Evolutionary conservation across 2,888 invertebrate genomes (phyloP), one percentile per base, ranked within the genome.

Genomic region (Piscicola geometra): DNA sequence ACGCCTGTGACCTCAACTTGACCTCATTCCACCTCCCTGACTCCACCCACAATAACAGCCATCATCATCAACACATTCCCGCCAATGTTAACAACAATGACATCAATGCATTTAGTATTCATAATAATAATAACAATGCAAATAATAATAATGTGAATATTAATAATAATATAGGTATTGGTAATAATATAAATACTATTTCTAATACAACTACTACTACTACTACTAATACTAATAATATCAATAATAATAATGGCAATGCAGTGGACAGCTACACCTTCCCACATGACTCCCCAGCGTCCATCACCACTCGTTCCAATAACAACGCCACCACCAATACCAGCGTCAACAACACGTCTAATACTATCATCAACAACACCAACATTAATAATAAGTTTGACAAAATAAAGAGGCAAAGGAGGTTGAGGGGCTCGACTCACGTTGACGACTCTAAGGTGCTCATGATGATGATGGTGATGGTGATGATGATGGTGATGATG

Each of bases 251-350:
- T 15, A 47, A 47, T 21, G 21, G 21, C 50, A 47, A 15, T 47
- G 50, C 9, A 47, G 21, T 15, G 21, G 50, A 47, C 9, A 47
- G 21, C 9, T 47, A 47, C 50, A 47, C 9, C 21, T 47, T 15
- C 50, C 9, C 9, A 9, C 9, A 47, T 47, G 50, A 47, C 21
- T 47, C 50, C 21, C 21, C 21, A 47, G 12, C 50, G 9, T 15
- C 50, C 50, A 47, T 47, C 21, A 9, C 50, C 94, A 95, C 86
- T 91, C 91, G 83, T 5, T 56, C 52, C 21, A 41, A 32, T 56
- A 72, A 72, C 72, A 72, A 56, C 32, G 30, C 25, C 9, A 69
- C 9, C 69, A 69, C 15, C 69, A 30, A 69, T 30, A 69, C 15
- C 33, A 69, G 69, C 69, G 15, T 5, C 69, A 69, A 30, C 33